Percentiles rank a stretch among this genome's conserved stretches.
phyloP scores from a whole-genome alignment of 2,888 invertebrate species.

The Leuctra nigra region DNA sequence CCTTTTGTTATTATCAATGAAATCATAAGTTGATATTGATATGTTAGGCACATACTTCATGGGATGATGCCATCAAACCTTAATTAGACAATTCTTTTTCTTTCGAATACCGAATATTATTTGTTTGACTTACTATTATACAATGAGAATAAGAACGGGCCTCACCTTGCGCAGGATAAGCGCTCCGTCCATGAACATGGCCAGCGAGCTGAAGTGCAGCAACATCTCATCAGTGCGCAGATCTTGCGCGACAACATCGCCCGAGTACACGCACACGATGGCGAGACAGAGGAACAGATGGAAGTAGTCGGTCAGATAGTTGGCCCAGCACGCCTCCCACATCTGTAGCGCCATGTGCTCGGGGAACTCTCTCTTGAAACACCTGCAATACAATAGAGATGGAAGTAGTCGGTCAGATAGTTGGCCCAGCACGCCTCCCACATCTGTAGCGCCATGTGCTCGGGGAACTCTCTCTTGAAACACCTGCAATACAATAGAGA shows the following conservation, averaged over 20 bases:
- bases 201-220: constrained; percentile 88
- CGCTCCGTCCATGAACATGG: constrained; percentile 96
- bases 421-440: constrained; percentile 98
- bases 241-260: constrained; percentile 88
- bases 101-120: no score
- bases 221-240: constrained; percentile 92
- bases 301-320: constrained; percentile 93
- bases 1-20: no score
- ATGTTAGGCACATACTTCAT: no score
- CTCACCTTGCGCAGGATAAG: constrained; percentile 73
- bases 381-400: constrained; percentile 77
- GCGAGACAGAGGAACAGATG: constrained; percentile 91
- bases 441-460: constrained; percentile 80
- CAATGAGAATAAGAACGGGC: no score
- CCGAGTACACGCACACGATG: constrained; percentile 87
- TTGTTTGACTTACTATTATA: no score
- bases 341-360: constrained; percentile 81
- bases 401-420: constrained; percentile 93
- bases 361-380: constrained; percentile 88
- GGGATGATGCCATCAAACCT: no score
- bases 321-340: constrained; percentile 98
- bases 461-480: constrained; percentile 88
- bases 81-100: no score
- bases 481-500: no score
- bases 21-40: no score